Percentiles rank a stretch among this genome's conserved stretches.
Evolutionary conservation across 2,797 vertebrate species (phyloP).

Genomic region (Mastacembelus armatus): DNA sequence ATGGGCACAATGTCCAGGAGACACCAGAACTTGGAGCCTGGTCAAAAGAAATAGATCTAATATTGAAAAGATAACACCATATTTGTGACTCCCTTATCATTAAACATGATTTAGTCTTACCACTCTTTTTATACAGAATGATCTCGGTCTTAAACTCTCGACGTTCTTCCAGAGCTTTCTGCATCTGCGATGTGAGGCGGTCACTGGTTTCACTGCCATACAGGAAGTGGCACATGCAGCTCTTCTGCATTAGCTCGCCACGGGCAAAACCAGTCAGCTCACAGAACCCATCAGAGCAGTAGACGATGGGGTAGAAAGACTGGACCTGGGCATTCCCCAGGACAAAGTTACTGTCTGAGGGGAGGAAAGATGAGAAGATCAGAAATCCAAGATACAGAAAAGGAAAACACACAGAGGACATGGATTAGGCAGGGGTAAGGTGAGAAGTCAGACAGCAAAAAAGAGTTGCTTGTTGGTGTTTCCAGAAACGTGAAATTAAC

Average conservation of each 20-base stretch:
- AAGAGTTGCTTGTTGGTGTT: no score
- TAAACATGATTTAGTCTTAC: conserved; percentile 52
- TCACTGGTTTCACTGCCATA: conserved; percentile 84
- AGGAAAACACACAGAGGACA: not conserved
- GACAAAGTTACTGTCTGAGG: conserved; percentile 86
- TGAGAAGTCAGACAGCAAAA: no score
- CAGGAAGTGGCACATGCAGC: conserved; percentile 85
- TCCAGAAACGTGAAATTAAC: no score
- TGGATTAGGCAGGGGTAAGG: not conserved
- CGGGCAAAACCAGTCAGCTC: conserved; percentile 85
- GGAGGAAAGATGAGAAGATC: not conserved
- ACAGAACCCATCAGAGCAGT: conserved; percentile 87
- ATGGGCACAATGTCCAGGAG: conserved; percentile 87
- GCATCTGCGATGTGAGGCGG: conserved; percentile 81
- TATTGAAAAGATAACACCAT: no score
- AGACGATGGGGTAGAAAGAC: conserved; percentile 84
- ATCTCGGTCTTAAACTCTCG: conserved; percentile 86
- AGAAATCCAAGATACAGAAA: not conserved
- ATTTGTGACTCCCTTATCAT: not conserved
- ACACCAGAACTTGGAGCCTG: conserved; percentile 88
- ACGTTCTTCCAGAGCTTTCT: conserved; percentile 82
- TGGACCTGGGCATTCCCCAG: conserved; percentile 86
- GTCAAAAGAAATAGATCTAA: not conserved
- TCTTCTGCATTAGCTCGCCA: conserved; percentile 86
- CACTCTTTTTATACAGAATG: conserved; percentile 84